phyloP scores from a whole-genome alignment of 2,113 vertebrate genomes.

The Leptosomus discolor region DNA sequence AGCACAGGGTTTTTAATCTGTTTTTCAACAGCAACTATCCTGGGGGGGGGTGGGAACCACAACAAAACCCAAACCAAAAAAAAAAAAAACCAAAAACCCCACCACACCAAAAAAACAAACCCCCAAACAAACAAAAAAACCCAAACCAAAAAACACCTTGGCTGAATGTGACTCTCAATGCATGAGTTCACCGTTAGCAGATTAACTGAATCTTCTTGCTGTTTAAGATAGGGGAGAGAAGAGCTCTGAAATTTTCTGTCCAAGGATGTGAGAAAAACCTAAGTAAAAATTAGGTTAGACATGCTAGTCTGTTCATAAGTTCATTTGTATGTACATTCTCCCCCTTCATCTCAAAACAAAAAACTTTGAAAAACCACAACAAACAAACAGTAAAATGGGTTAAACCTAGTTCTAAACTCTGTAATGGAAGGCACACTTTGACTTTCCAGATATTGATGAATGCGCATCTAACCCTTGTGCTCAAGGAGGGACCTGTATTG shows the following conservation, averaged over 20 bases:
- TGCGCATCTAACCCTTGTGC: conserved; percentile 88
- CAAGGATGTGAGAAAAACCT: background rate
- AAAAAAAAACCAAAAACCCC: background rate
- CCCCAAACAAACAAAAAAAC: no score
- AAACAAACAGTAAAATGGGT: background rate
- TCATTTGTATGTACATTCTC: background rate
- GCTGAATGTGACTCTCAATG: background rate
- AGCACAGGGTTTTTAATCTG: background rate
- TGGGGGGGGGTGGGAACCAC: no score
- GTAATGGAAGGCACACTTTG: background rate
- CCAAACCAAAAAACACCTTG: no score
- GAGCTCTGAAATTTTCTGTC: background rate
- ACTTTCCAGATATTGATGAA: conserved; percentile 86
- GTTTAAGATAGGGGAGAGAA: background rate
- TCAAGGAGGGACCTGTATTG: conserved; percentile 88
- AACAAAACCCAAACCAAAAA: no score
- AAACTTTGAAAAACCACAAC: background rate
- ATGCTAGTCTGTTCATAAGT: background rate
- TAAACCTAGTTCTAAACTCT: background rate
- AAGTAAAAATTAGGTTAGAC: background rate
- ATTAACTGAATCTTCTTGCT: background rate
- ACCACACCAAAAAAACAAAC: no score
- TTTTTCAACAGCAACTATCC: background rate
- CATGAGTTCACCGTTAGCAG: background rate
- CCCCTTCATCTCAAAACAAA: background rate